Evolutionary conservation across 2,888 invertebrate species (phyloP).

Genomic region (Chloroclysta siterata): DNA sequence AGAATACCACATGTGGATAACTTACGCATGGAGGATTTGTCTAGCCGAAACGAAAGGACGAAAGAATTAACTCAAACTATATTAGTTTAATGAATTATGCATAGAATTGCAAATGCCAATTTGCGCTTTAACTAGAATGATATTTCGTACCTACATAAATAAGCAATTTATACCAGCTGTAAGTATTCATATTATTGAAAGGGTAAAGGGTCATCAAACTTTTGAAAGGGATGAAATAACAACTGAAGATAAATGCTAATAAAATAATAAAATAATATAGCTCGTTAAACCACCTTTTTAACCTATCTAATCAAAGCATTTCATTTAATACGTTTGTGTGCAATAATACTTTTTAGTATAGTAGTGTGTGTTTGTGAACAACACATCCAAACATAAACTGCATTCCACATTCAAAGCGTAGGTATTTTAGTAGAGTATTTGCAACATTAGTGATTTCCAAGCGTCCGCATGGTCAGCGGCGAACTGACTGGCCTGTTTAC

Average conservation of each 20-base stretch:
- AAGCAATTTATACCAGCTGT: slow-evolving; percentile 14
- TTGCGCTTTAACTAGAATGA: slow-evolving; percentile 20
- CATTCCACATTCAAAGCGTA: not conserved
- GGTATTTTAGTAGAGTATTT: slow-evolving; percentile 8
- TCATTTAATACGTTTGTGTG: too few relatives aligned
- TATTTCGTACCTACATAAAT: slow-evolving; percentile 19
- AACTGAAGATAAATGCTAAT: slow-evolving; percentile 8
- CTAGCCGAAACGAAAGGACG: not conserved
- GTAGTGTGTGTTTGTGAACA: not conserved
- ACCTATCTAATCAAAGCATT: too few relatives aligned
- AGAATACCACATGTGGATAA: too few relatives aligned
- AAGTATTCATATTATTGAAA: not conserved
- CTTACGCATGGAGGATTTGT: too few relatives aligned
- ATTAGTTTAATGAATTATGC: slow-evolving; percentile 20
- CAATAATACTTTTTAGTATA: too few relatives aligned
- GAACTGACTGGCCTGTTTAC: slow-evolving; percentile 29
- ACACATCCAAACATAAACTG: not conserved
- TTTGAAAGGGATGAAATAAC: slow-evolving; percentile 8
- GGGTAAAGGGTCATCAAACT: slow-evolving; percentile 16
- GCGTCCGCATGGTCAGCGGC: slow-evolving; percentile 31
- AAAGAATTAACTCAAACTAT: slow-evolving; percentile 6
- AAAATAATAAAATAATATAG: too few relatives aligned
- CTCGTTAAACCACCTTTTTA: too few relatives aligned
- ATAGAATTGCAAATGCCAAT: slow-evolving; percentile 11
- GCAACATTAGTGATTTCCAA: slow-evolving; percentile 18